These are phyloP conservation scores for Lepilemur ruficaudatus DNA, from an alignment of 2,797 vertebrate genomes.

Conservation along the genomic window DNA sequence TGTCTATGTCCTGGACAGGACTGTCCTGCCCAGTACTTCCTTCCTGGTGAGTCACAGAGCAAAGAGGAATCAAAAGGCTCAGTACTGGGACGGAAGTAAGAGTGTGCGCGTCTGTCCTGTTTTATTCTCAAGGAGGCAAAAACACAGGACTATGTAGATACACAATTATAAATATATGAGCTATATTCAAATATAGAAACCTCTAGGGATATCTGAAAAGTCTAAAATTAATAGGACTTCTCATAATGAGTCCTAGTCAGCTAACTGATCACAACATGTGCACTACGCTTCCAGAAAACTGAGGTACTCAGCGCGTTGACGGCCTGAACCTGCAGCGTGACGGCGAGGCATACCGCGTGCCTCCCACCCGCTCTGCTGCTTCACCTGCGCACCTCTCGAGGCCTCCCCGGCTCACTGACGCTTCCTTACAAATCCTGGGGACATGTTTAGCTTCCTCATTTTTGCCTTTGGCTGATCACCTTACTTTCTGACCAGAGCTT, in stretches of 20 bases:
- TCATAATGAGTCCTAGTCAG: neutral
- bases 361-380: neutral
- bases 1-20: neutral
- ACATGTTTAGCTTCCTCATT: constrained; percentile 3
- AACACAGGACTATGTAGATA: neutral
- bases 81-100: neutral
- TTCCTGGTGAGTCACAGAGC: neutral
- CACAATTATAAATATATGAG: neutral
- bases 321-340: neutral
- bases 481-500: constrained; percentile 48
- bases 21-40: neutral
- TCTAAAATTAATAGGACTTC: neutral
- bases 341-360: neutral
- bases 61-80: neutral
- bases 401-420: neutral
- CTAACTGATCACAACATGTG: neutral
- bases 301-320: fast-evolving
- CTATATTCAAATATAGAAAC: neutral
- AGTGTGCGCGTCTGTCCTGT: neutral
- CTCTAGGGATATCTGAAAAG: neutral
- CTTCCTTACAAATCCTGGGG: neutral
- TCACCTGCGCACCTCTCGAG: neutral
- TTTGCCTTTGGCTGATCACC: neutral
- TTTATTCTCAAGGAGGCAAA: neutral
- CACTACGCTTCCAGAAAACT: neutral